Evolutionary conservation across 2,888 invertebrate genomes (phyloP), one percentile per base, ranked within the genome.

Genomic region (Agonum fuliginosum): DNA sequence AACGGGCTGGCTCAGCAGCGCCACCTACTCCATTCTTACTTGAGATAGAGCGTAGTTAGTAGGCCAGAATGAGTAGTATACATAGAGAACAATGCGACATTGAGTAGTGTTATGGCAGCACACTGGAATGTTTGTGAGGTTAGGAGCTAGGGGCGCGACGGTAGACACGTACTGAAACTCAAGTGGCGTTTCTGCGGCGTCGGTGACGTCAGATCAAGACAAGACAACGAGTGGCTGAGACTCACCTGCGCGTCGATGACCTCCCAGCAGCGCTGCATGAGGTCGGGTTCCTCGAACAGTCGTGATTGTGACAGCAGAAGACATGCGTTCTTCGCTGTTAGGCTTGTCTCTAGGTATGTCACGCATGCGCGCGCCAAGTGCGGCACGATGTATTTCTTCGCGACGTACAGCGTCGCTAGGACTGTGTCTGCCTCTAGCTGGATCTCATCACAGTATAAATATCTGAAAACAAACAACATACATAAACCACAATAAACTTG

Each of bases 251-350:
- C 98, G 88, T 98, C 98, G 86, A 98, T 97, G 80, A 98, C 97
- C 90, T 97, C 97, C 97, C 97, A 97, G 89, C 97, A 97, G 82
- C 97, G 91, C 87, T 97, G 95, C 97, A 97, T 97, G 82, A 98
- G 90, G 86, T 98, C 97, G 78, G 97, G 96, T 88, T 98, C 98
- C 88, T 98, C 98, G 89, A 98, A 98, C 78, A 98, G 91, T 82
- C 97, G 90, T 80, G 97, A 97, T 88, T 98, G 98, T 87, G 97
- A 97, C 83, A 98, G 91, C 82, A 98, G 91, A 82, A 98, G 91
- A 87, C 98, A 98, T 81, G 97, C 97, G 89, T 98, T 98, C 88
- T 96, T 95, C 82, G 98, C 97, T 82, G 96, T 97, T 81, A 98
- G 91, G 88, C 96, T 97, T 81, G 97, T 96, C 89, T 98, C 97